Conservation (phyloP, 2,888 invertebrate species). For the Eulithis prunata region DNA sequence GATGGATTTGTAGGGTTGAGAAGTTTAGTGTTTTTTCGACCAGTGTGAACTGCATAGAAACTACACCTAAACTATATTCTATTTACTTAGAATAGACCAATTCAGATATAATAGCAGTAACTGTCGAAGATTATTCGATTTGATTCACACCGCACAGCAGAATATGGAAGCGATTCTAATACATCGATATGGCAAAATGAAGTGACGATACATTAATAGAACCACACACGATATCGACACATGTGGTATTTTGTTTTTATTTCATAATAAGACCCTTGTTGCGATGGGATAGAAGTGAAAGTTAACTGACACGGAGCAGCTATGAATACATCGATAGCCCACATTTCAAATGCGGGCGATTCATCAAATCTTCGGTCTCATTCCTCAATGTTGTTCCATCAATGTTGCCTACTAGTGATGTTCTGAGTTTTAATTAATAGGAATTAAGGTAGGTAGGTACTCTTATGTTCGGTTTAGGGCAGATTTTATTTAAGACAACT, state of each 20-base stretch:
- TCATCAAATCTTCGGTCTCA: constrained; percentile 74
- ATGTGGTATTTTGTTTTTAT: constrained; percentile 30
- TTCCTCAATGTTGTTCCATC: constrained; percentile 67
- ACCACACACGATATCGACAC: constrained; percentile 65
- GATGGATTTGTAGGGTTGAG: background rate
- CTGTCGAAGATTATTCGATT: constrained; percentile 25
- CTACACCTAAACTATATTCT: background rate
- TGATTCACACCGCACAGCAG: constrained; percentile 40
- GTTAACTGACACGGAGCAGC: constrained; percentile 36
- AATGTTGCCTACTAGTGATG: constrained; percentile 53
- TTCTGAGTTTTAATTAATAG: constrained; percentile 16
- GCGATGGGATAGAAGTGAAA: constrained; percentile 24
- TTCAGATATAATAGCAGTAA: constrained; percentile 24
- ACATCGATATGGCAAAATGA: constrained; percentile 60
- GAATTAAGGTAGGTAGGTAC: no score
- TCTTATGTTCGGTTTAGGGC: no score
- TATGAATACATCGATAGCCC: constrained; percentile 71
- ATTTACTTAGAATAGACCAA: background rate
- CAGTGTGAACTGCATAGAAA: no score
- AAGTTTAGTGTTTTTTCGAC: background rate
- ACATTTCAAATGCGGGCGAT: constrained; percentile 67
- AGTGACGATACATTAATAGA: constrained; percentile 66
- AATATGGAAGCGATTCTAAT: constrained; percentile 51
- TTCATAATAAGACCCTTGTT: constrained; percentile 18
- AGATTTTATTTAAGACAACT: no score